phyloP scores from a whole-genome alignment of 2,888 invertebrate genomes.

The Pammene aurita region DNA sequence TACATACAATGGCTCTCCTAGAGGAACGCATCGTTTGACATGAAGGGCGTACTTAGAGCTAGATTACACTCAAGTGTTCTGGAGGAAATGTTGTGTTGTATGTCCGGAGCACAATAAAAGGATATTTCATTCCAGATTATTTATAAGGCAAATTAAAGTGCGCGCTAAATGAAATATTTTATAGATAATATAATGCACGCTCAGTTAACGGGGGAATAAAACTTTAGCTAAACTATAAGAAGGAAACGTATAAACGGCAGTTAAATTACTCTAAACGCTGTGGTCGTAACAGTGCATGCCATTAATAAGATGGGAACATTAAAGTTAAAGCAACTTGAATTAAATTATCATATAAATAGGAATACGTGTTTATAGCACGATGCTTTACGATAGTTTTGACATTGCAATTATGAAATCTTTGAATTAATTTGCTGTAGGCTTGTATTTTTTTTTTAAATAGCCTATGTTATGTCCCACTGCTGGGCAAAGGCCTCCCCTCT shows the following conservation, averaged over 20 bases:
- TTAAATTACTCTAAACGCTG: constrained; percentile 18
- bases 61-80: constrained; percentile 30
- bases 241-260: constrained; percentile 12
- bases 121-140: background rate
- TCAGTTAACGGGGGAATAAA: constrained; percentile 1
- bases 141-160: background rate
- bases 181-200: constrained; percentile 18
- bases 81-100: constrained; percentile 15
- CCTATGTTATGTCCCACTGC: too few relatives aligned
- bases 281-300: constrained; percentile 21
- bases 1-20: constrained; percentile 29
- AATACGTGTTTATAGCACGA: background rate
- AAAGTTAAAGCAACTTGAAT: constrained; percentile 17
- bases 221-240: constrained; percentile 23
- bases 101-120: constrained; percentile 15
- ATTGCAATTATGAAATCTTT: background rate
- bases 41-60: constrained; percentile 31
- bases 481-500: too few relatives aligned
- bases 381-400: background rate
- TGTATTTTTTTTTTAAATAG: too few relatives aligned
- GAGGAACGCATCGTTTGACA: constrained; percentile 30
- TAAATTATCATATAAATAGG: constrained; percentile 1
- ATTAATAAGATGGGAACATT: constrained; percentile 11
- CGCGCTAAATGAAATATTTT: constrained; percentile 16
- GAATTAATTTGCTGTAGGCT: too few relatives aligned